Evolutionary conservation across 2,797 vertebrate species (phyloP).

Genomic region (Ctenopoma kingsleyae): DNA sequence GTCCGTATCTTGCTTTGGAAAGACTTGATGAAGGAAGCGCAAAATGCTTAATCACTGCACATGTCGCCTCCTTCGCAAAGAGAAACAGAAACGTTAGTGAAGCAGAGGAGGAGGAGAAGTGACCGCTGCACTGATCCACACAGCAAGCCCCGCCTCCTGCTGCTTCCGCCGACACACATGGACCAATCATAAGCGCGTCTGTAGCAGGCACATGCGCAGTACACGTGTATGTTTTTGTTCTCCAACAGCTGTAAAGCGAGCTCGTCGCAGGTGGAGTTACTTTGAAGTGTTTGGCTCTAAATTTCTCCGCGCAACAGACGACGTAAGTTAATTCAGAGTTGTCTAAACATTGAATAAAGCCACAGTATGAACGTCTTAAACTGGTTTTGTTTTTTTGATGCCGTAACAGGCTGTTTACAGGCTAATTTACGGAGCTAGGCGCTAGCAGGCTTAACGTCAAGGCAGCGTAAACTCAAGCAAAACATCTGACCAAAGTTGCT

Average conservation of each 20-base stretch:
- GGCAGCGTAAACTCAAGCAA: constrained; percentile 5
- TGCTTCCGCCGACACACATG: neutral
- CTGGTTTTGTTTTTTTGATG: neutral
- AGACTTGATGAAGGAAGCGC: neutral
- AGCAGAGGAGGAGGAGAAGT: neutral
- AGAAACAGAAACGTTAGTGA: neutral
- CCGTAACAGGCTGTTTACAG: neutral
- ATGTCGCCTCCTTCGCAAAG: neutral
- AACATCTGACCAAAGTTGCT: constrained; percentile 19
- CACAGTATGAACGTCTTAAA: rapidly evolving
- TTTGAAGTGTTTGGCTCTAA: constrained; percentile 19
- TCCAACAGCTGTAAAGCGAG: neutral
- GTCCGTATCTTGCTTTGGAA: neutral
- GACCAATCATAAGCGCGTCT: constrained; percentile 52
- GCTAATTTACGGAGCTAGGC: constrained; percentile 1
- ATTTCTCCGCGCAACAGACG: constrained; percentile 2
- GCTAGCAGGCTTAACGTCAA: constrained; percentile 19
- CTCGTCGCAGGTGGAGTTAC: neutral
- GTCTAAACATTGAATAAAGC: neutral
- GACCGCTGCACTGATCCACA: neutral
- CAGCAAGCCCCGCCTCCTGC: neutral
- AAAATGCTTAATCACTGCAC: neutral
- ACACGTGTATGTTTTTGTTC: constrained; percentile 8
- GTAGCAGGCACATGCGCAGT: constrained; percentile 55
- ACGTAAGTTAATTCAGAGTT: constrained; percentile 57